A percentile compares a stretch with the other conserved stretches of the same genome.
Evolutionary conservation across 2,888 invertebrate species (phyloP).

Genomic region (Orthosia incerta): DNA sequence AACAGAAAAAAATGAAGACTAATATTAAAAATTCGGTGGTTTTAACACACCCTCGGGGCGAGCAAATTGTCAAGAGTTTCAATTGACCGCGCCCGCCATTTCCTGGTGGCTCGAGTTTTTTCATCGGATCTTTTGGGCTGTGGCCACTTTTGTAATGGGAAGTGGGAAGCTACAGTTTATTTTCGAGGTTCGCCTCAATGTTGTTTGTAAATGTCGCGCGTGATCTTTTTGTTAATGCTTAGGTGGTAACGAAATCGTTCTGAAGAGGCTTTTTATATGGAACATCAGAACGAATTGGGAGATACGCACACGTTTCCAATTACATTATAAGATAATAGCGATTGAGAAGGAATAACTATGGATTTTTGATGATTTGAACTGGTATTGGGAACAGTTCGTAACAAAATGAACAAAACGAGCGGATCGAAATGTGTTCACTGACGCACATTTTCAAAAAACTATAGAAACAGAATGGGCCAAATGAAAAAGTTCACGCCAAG

Average conservation of each 20-base stretch:
- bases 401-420: background rate
- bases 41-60: conserved; percentile 60
- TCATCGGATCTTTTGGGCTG: conserved; percentile 62
- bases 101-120: conserved; percentile 65
- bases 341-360: background rate
- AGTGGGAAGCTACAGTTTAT: conserved; percentile 63
- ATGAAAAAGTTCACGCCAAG: conserved; percentile 68
- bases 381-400: background rate
- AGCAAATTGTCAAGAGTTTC: conserved; percentile 69
- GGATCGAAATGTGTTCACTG: conserved; percentile 43
- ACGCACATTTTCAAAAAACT: conserved; percentile 54
- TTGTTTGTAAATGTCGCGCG: conserved; percentile 49
- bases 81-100: conserved; percentile 62
- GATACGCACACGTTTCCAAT: conserved; percentile 37
- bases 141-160: conserved; percentile 65
- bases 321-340: conserved; percentile 16
- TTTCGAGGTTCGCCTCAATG: conserved; percentile 56
- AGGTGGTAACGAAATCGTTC: conserved; percentile 15
- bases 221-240: conserved; percentile 49
- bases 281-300: conserved; percentile 28
- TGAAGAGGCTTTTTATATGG: conserved; percentile 30
- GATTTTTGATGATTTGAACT: conserved; percentile 11
- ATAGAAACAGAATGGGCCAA: conserved; percentile 64
- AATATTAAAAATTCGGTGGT: conserved; percentile 71
- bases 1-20: conserved; percentile 64